These are phyloP conservation scores for Drosophila melanica DNA, from an alignment of 1,140 invertebrate genomes.

Conservation along the genomic window DNA sequence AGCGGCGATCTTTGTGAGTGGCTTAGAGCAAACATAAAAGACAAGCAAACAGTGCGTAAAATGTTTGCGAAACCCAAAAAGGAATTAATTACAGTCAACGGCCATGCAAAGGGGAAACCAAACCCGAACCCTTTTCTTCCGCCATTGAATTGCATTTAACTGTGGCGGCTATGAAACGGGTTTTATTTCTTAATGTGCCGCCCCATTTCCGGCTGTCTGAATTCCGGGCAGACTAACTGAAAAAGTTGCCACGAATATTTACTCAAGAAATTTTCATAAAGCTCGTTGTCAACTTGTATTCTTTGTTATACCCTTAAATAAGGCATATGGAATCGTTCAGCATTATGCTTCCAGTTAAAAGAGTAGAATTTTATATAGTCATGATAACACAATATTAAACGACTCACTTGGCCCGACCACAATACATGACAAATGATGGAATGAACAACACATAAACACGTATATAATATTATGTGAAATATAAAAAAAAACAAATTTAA, in stretches of 20 bases:
- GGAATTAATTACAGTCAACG: constrained; percentile 78
- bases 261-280: constrained; percentile 57
- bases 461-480: not conserved
- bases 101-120: constrained; percentile 35
- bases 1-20: constrained; percentile 69
- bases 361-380: not conserved
- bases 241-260: constrained; percentile 64
- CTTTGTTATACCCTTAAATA: constrained; percentile 20
- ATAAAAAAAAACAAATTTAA: not conserved
- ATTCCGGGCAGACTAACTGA: constrained; percentile 8
- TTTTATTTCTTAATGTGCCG: constrained; percentile 28
- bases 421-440: not conserved
- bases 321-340: not conserved
- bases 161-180: constrained; percentile 33
- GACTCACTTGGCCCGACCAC: not conserved
- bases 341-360: constrained; percentile 4
- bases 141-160: constrained; percentile 22
- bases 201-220: constrained; percentile 22
- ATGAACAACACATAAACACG: not conserved
- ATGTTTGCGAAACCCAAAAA: constrained; percentile 72
- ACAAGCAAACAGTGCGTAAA: constrained; percentile 78
- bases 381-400: not conserved
- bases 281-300: constrained; percentile 50
- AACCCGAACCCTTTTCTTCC: constrained; percentile 40
- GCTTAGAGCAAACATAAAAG: constrained; percentile 75